Conservation (phyloP, 2,797 vertebrate species). For the Pipistrellus kuhlii region DNA sequence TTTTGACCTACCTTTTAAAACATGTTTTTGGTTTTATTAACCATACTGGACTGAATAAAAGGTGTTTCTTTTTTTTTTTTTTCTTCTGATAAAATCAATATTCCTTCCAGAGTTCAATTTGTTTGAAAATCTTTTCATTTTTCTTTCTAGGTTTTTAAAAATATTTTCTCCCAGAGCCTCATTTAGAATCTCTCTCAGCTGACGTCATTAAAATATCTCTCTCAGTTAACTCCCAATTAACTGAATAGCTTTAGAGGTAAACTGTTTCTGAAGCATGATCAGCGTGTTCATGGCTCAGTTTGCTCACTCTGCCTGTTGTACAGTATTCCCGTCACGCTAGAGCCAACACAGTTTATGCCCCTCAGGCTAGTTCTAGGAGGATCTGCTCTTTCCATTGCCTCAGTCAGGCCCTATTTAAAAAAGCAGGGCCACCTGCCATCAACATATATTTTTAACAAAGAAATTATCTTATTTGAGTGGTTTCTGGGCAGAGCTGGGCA, state of each 20-base stretch:
- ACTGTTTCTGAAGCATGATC: background rate
- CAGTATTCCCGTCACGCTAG: background rate
- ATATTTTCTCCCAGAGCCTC: background rate
- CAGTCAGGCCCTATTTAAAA: background rate
- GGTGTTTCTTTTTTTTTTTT: background rate
- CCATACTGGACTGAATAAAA: background rate
- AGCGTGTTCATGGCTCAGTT: background rate
- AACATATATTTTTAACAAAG: background rate
- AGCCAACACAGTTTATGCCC: background rate
- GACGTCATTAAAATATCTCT: slow-evolving; percentile 29
- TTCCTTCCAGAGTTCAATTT: background rate
- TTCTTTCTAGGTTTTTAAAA: background rate
- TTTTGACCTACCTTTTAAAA: background rate
- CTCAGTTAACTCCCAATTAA: slow-evolving; percentile 4
- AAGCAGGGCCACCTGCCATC: background rate
- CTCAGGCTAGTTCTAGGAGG: background rate
- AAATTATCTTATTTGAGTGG: background rate
- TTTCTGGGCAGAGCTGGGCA: background rate
- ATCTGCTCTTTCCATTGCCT: background rate
- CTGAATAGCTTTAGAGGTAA: background rate
- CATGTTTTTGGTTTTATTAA: slow-evolving; percentile 23
- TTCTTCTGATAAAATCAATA: slow-evolving; percentile 8
- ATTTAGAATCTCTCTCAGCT: slow-evolving; percentile 42
- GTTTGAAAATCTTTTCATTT: slow-evolving; percentile 24
- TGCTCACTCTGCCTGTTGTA: background rate